Base-by-base conservation (phyloP, 2,797 vertebrate genomes). In the Pteropus rufus region DNA sequence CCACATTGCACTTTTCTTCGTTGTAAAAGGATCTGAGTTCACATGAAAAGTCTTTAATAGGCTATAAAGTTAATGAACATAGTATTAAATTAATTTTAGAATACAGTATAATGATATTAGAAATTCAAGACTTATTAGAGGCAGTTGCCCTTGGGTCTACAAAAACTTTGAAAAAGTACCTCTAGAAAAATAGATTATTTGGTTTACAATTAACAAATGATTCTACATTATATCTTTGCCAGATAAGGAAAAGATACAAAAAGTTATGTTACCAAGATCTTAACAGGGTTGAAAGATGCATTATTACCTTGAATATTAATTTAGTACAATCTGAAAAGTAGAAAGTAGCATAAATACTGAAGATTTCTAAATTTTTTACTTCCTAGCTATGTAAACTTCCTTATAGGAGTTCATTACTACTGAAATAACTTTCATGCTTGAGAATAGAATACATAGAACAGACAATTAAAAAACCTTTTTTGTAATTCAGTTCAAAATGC, bases 81-180 rank as follows among this genome's bases (percentile, higher is more conserved):
- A 92, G 83, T 23, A 79, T 46, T 93, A 64, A 81, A 70, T 77
- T 93, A 52, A 84, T 54, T 92, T 73, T 83, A 83, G 31, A 69
- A 91, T 76, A 16, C 19, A 75, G 10, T 26, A 67, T 36, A 86
- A 73, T 84, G 65, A 87, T 62, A n/a, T 70, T 91, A 81, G 76
- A 36, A 79, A 89, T 62, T 4, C 75, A 93, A 93, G 31, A 1
- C 1, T 76, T 82, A 44, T 46, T 18, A 86, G 21, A 54, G 15
- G 2, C 23, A 8, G 72, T 85, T 90, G 49, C 54, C 15, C 18
- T 93, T 7, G 44, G 52, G 19, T 60, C 10, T 81, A 44, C 29
- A 81, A 93, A 95, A 80, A 16, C 31, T 16, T 58, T 67, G 6
- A 65, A 84, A 69, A 89, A 64, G 70, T 64, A 83, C 58, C 29